phyloP scores from a whole-genome alignment of 2,113 vertebrate species.

The Muscicapa adusta region DNA sequence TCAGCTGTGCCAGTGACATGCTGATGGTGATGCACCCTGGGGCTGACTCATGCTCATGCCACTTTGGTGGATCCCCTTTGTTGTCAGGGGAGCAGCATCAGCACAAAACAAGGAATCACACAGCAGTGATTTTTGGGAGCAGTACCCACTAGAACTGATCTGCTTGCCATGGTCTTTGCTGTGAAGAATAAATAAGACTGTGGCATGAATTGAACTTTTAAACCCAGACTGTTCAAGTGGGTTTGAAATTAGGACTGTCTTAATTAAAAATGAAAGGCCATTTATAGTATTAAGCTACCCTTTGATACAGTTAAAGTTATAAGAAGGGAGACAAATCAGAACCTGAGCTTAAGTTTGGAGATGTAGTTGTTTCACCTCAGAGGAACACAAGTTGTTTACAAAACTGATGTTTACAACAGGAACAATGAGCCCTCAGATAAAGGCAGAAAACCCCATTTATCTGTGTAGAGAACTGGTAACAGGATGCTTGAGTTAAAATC shows the following conservation, averaged over 20 bases:
- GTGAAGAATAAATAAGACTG: neutral
- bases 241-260: neutral
- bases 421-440: constrained; percentile 25
- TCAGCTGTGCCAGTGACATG: neutral
- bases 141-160: neutral
- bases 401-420: neutral
- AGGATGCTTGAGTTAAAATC: neutral
- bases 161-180: neutral
- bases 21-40: neutral
- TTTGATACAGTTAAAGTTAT: constrained; percentile 39
- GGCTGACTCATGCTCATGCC: neutral
- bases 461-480: constrained; percentile 6
- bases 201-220: constrained; percentile 38
- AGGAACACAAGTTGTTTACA: constrained; percentile 38
- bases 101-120: neutral
- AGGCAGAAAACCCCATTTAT: neutral
- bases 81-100: constrained; percentile 1
- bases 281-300: constrained; percentile 16
- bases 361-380: constrained; percentile 7
- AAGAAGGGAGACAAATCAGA: constrained; percentile 3
- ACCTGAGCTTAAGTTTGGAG: constrained; percentile 1
- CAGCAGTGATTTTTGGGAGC: neutral
- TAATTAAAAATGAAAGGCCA: constrained; percentile 50
- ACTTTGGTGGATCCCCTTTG: neutral
- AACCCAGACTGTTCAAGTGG: neutral